Percentiles rank a stretch among this genome's conserved stretches.
phyloP scores from a whole-genome alignment of 2,797 vertebrate species.

The Muscicapa striata region DNA sequence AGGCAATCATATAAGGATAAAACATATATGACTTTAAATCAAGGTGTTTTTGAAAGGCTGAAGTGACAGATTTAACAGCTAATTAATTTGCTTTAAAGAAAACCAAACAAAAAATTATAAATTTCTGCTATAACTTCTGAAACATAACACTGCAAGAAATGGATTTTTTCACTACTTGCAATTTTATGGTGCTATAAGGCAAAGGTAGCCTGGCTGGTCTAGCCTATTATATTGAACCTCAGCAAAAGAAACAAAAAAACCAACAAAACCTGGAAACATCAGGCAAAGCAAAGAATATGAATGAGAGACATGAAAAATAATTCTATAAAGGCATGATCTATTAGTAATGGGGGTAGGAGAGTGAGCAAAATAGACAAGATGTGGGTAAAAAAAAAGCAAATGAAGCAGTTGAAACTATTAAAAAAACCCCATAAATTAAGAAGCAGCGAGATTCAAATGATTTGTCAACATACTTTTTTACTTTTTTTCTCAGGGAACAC shows the following conservation, averaged over 20 bases:
- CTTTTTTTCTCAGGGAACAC: neutral
- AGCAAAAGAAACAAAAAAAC: neutral
- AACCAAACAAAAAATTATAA: accelerated
- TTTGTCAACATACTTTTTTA: neutral
- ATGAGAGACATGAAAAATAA: neutral
- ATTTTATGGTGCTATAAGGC: neutral
- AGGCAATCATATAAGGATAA: neutral
- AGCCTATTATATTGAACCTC: neutral
- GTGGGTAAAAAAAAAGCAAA: neutral
- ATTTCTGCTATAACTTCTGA: neutral
- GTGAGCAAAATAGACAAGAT: neutral
- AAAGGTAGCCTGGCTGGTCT: neutral
- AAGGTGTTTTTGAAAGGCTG: neutral
- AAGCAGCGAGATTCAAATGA: neutral
- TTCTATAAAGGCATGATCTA: neutral
- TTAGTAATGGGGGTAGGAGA: neutral
- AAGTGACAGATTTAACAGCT: neutral
- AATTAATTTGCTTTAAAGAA: neutral
- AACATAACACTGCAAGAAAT: neutral
- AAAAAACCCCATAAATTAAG: neutral
- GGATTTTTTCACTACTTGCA: neutral
- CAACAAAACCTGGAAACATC: neutral
- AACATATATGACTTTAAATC: neutral
- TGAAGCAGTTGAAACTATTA: neutral
- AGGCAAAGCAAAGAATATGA: neutral